Base-by-base conservation (phyloP, 2,888 invertebrate genomes). In the Phoronis australis region DNA sequence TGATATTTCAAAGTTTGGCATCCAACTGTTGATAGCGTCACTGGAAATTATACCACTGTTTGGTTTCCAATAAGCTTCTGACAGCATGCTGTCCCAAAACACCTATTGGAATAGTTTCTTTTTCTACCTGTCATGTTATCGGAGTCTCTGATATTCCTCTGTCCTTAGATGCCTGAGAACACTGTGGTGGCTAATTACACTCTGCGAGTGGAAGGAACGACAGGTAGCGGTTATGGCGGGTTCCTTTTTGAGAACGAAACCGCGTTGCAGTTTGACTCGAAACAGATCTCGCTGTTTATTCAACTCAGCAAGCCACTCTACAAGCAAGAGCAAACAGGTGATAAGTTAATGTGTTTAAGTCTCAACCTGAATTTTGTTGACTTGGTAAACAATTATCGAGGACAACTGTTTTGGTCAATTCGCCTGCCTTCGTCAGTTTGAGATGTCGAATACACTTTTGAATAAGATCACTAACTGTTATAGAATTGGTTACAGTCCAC, bases 221-320 rank as follows among this genome's bases (percentile, higher is more conserved):
- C 88, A 24, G 48, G 50, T 59, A 86, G 88, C 66, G 85, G 85
- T 46, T 82, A 87, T 3, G 91, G 91, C 5, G 94, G 94, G 0
- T 84, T 87, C 47, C 89, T 92, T 0, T 96, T 96, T 76, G 79
- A 84, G 40, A 95, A 96, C 69, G 92, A 93, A 73, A 91, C 92
- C 0, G 80, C 84, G 51, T 80, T 96, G 15, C 81, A 82, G 1
- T 96, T 94, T 79, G 90, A 90, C 0, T 87, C 87, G 63, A 82
- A 94, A 37, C 91, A 93, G 43, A 90, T 94, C 87, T 93, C 95
- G 0, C 90, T 95, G 56, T 93, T 95, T 73, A 88, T 96, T 60
- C 94, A 94, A 78, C 85, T 90, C 65, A 93, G 95, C 74, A 93
- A 93, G 71, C 95, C 95, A 0, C 84, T 94, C 4, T 96, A 96